Base-by-base conservation (phyloP, 2,888 invertebrate genomes). In the Taphrorychus bicolor region DNA sequence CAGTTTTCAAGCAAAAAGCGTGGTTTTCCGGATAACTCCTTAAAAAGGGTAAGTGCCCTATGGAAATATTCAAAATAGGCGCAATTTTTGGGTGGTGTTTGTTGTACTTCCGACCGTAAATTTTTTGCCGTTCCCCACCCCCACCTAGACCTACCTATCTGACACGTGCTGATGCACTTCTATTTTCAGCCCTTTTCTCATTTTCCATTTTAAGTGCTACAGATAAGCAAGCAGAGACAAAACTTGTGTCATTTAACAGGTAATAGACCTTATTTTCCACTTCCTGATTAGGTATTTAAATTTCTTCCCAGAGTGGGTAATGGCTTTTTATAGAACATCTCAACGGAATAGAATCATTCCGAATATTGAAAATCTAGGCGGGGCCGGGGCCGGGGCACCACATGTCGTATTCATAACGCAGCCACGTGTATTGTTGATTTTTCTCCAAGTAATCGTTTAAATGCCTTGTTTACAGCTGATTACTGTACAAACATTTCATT, bases 401-500 rank as follows among this genome's bases (percentile, higher is more conserved):
- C n/a, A n/a, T n/a, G n/a, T n/a, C n/a, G n/a, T n/a, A n/a, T n/a
- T n/a, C n/a, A n/a, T n/a, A 71, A 71, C 49, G 54, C 49, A 72
- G 76, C 78, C 78, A 78, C 78, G 78, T 78, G 76, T 77, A 19
- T 57, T 2, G 23, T n/a, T n/a, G n/a, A n/a, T n/a, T n/a, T n/a
- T n/a, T n/a, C n/a, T n/a, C n/a, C n/a, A n/a, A n/a, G n/a, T n/a
- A n/a, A n/a, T n/a, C n/a, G n/a, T n/a, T n/a, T n/a, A n/a, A n/a
- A n/a, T n/a, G n/a, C n/a, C n/a, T n/a, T n/a, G n/a, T n/a, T n/a
- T n/a, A n/a, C n/a, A n/a, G n/a, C n/a, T n/a, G n/a, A n/a, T n/a
- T n/a, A n/a, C n/a, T n/a, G n/a, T n/a, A n/a, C n/a, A n/a, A n/a
- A n/a, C n/a, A n/a, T n/a, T n/a, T n/a, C n/a, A n/a, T n/a, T n/a